Base-by-base conservation (phyloP, 1,140 invertebrate species). In the Drosophila arizonae region DNA sequence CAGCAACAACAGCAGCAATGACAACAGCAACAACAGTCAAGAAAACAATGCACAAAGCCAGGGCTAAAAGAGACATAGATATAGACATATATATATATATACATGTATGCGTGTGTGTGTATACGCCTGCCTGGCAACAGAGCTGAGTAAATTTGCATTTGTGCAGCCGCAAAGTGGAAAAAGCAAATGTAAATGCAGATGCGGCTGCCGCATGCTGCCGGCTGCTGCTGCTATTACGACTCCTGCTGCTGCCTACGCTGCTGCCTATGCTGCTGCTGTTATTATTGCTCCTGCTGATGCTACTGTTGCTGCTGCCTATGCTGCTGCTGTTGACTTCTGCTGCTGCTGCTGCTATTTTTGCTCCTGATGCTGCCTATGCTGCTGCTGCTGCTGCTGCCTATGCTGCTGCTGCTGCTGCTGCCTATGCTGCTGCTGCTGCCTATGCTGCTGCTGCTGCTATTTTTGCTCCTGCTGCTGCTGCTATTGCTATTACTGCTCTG, bases 91-190 rank as follows among this genome's bases (percentile, higher is more conserved):
- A 61, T 13, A 10, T 41, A 36, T 43, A 11, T 50, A 15, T 50
- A 13, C 28, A 15, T 24, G 21, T 24, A 1, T 24, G 21, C 2
- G 21, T 24, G 21, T 24, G 21, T 24, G 21, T 24, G 21, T 43
- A 11, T 51, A 15, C 48, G 9, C 15, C 69, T 57, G 85, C 84
- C 70, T 88, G 84, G 85, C 84, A 88, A 88, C 84, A 88, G 77
- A 41, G 60, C 84, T 54, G 56, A 66, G 74, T 36, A 76, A 80
- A 80, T 82, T 88, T 72, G 72, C 69, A 76, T 76, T 72, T 65
- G 72, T 58, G 52, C 28, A 76, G 69, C 63, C 63, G 62, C 69
- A 76, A 72, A 74, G 65, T 63, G 66, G 30, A 63, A 70, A 54
- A 55, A 67, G 56, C 5, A 81, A 63, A 78, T 79, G 72, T 64